A percentile compares a stretch with the other conserved stretches of the same genome.
Conservation (phyloP, 2,888 invertebrate species). For the Mechanitis messenoides region DNA sequence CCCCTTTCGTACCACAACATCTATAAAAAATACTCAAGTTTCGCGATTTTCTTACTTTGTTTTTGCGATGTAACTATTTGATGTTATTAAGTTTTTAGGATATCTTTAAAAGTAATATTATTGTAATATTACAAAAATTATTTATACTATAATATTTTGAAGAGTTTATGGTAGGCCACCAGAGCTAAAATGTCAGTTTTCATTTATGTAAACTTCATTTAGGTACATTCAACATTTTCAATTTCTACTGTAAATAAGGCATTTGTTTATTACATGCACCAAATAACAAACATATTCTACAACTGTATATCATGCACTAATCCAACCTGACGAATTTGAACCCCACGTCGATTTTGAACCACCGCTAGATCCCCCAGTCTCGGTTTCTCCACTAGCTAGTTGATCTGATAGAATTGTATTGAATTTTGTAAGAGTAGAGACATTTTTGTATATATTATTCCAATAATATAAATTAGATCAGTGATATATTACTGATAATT, state of each 20-base stretch:
- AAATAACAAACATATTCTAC: not conserved
- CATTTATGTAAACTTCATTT: not conserved
- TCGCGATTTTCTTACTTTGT: too few species aligned
- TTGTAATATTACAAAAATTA: too few species aligned
- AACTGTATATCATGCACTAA: slow-evolving; percentile 40
- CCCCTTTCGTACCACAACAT: too few species aligned
- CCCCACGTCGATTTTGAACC: slow-evolving; percentile 61
- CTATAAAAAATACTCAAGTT: too few species aligned
- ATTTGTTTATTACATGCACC: slow-evolving; percentile 1
- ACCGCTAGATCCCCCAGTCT: slow-evolving; percentile 54
- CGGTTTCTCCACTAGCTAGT: slow-evolving; percentile 66
- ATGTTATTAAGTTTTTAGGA: too few species aligned
- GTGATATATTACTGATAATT: too few species aligned
- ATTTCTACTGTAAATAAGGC: not conserved
- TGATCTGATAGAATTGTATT: slow-evolving; percentile 49
- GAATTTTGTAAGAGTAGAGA: not conserved
- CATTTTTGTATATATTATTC: not conserved
- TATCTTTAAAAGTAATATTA: too few species aligned
- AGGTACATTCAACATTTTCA: not conserved
- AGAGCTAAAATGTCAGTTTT: not conserved
- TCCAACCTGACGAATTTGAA: slow-evolving; percentile 65
- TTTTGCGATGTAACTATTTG: too few species aligned
- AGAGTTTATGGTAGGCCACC: too few species aligned
- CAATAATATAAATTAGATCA: slow-evolving; percentile 2
- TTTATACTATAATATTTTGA: too few species aligned